Percentiles rank a stretch among this genome's conserved stretches.
phyloP scores from a whole-genome alignment of 2,113 vertebrate genomes.

The Aegithalos caudatus region DNA sequence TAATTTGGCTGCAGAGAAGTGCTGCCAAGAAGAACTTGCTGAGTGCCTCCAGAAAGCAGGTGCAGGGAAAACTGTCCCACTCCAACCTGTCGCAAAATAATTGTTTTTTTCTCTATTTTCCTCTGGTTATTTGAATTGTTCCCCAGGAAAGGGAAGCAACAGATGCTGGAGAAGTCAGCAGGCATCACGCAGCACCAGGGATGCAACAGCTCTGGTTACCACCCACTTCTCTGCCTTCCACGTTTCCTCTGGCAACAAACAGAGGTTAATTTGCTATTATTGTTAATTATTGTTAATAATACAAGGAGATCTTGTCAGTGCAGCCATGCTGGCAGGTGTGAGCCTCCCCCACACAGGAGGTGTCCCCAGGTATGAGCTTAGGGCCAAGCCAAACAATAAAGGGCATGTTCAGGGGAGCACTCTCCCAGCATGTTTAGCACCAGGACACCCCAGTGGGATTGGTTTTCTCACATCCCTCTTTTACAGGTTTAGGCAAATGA shows the following conservation, averaged over 20 bases:
- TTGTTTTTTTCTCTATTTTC: background rate
- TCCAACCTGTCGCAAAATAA: background rate
- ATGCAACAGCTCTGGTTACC: background rate
- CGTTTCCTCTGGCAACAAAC: rapidly evolving
- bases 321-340: background rate
- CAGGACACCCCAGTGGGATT: rapidly evolving
- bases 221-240: background rate
- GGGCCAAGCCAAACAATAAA: background rate
- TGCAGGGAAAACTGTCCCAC: background rate
- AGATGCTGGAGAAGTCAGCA: background rate
- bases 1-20: background rate
- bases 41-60: background rate
- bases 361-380: background rate
- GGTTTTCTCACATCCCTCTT: background rate
- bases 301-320: background rate
- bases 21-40: background rate
- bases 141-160: background rate
- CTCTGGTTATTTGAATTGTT: background rate
- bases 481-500: background rate
- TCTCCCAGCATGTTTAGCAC: background rate
- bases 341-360: background rate
- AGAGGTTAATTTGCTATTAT: background rate
- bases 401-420: background rate
- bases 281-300: background rate
- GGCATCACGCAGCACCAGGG: background rate